Evolutionary conservation across 2,888 invertebrate genomes (phyloP), one percentile per base, ranked within the genome.

Genomic region (Himalopsyche tibetana): DNA sequence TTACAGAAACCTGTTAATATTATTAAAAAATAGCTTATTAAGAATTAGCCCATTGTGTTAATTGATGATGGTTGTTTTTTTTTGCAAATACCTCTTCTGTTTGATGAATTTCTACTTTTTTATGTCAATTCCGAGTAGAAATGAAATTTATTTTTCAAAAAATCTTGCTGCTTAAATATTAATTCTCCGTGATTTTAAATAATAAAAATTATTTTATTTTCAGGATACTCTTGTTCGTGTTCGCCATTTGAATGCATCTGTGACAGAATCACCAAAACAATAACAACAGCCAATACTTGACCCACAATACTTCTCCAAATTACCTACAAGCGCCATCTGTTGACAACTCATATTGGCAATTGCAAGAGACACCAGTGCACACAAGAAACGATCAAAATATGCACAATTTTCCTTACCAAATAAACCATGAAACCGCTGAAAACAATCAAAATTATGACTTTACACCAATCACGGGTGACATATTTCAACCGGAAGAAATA

Each of bases 401-500:
- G 38, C 90, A 89, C 89, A 91, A 88, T 91, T 90, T 93, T 11
- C 92, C 92, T 45, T 92, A 90, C 85, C 92, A 91, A 89, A 86
- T 91, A 89, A 87, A 91, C 12, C 89, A 88, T 0, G 92, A 92
- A 63, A 91, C 93, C 38, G 90, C 90, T 4, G 42, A 55, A 12
- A 89, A 90, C 0, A 91, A 91, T 82, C 90, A 91, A 28, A 87
- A 91, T 79, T 95, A 94, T 91, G 95, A 95, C 89, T 94, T 95
- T 84, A 92, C 94, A 0, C 91, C 93, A 0, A 92, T 95, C 80
- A 93, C 94, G 0, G 94, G 94, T 74, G 96, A 96, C 89, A 92
- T 96, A 42, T 96, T 96, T 90, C 96, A 96, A 90, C 96, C 96
- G 0, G 96, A 96, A 90, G 96, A 96, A 91, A 96, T 96, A 88